These are phyloP conservation scores for Zaprionus taronus DNA, from an alignment of 1,140 invertebrate species.

Conservation along the genomic window DNA sequence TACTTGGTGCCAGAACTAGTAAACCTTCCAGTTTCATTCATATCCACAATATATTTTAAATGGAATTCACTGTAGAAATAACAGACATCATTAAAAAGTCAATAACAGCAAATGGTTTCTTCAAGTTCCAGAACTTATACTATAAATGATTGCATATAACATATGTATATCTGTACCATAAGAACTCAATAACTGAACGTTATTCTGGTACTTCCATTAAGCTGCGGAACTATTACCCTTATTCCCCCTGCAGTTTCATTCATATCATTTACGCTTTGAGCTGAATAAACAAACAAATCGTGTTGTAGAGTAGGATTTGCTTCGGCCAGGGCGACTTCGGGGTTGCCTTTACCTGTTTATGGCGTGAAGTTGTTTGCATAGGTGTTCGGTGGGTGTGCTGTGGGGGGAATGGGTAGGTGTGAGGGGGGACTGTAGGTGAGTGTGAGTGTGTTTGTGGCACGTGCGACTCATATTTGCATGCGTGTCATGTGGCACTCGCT, in stretches of 20 bases:
- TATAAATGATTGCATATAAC: no score
- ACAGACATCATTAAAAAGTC: no score
- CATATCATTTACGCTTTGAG: not conserved
- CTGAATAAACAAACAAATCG: slow-evolving; percentile 2
- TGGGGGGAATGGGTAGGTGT: not conserved
- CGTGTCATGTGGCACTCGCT: slow-evolving; percentile 79
- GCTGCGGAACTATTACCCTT: not conserved
- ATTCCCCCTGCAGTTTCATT: not conserved
- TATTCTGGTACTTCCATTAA: not conserved
- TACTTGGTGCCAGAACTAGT: no score
- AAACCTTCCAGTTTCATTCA: no score
- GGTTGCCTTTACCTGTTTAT: slow-evolving; percentile 41
- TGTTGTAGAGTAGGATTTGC: slow-evolving; percentile 11
- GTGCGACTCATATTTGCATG: slow-evolving; percentile 81
- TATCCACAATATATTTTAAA: not conserved
- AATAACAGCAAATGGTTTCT: no score
- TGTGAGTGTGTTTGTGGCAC: slow-evolving; percentile 65
- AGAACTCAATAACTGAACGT: not conserved
- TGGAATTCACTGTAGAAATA: no score
- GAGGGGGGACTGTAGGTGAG: slow-evolving; percentile 39
- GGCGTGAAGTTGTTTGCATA: slow-evolving; percentile 58
- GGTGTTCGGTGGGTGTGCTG: slow-evolving; percentile 51
- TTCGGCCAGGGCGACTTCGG: not conserved
- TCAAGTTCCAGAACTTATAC: no score
- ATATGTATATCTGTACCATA: not conserved